Evolutionary conservation across 2,113 vertebrate genomes (phyloP).

Genomic region (Pyxicephalus adspersus): DNA sequence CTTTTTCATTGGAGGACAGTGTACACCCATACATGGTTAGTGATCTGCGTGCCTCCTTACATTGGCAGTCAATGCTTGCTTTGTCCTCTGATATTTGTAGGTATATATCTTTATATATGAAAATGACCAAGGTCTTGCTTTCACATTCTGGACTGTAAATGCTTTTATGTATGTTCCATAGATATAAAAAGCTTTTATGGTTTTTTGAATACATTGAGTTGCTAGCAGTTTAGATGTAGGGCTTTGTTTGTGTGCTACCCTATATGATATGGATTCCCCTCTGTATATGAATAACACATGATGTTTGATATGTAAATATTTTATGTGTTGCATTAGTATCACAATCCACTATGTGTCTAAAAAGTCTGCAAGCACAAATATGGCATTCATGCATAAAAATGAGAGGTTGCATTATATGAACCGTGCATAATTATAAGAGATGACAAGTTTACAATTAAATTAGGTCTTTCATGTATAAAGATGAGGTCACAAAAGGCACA

Average conservation of each 20-base stretch:
- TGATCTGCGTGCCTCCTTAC: too few species aligned
- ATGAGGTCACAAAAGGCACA: constrained; percentile 40
- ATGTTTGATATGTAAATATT: constrained; percentile 7
- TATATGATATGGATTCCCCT: neutral
- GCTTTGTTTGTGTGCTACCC: neutral
- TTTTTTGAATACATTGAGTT: neutral
- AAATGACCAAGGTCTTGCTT: too few species aligned
- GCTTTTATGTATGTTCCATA: too few species aligned
- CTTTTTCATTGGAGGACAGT: too few species aligned
- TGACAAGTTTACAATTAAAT: constrained; percentile 47
- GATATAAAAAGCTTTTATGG: too few species aligned
- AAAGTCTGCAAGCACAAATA: neutral
- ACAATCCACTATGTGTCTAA: neutral
- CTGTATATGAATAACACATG: neutral
- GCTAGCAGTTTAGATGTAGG: neutral
- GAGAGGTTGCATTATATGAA: constrained; percentile 38
- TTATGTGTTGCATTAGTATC: neutral
- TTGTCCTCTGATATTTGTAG: too few species aligned
- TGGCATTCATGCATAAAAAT: constrained; percentile 48
- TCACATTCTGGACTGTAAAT: too few species aligned
- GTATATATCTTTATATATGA: too few species aligned
- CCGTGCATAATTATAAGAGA: constrained; percentile 28
- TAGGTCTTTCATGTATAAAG: constrained; percentile 54
- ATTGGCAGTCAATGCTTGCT: too few species aligned
- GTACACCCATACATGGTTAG: too few species aligned